Percentiles rank a stretch among this genome's conserved stretches.
Evolutionary conservation across 1,140 invertebrate genomes (phyloP).

Genomic region (Papilio machaon): DNA sequence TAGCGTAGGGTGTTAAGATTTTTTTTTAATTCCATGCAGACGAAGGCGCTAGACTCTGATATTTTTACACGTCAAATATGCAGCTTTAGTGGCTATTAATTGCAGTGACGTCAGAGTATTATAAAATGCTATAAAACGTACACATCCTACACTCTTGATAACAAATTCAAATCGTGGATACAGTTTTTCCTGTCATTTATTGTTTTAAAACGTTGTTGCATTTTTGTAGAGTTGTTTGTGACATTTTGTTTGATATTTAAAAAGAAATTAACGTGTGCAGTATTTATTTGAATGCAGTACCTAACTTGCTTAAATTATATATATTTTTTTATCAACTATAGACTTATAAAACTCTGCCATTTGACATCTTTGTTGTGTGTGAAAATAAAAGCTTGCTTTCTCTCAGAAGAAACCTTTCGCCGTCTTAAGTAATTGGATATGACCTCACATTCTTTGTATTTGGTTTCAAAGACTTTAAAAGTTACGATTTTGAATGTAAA

Average conservation of each 20-base stretch:
- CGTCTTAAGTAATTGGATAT: slow-evolving; percentile 27
- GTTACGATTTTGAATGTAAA: not conserved
- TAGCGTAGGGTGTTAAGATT: no score
- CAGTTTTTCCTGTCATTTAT: slow-evolving; percentile 1
- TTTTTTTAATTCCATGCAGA: no score
- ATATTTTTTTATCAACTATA: not conserved
- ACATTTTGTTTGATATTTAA: not conserved
- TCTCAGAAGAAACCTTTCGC: slow-evolving; percentile 22
- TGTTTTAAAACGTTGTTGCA: not conserved
- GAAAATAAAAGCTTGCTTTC: not conserved
- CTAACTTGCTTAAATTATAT: not conserved
- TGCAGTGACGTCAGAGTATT: slow-evolving; percentile 47
- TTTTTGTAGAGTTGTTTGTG: not conserved
- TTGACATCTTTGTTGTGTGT: not conserved
- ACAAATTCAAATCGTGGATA: not conserved
- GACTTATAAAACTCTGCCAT: not conserved
- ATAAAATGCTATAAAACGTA: not conserved
- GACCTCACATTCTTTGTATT: not conserved
- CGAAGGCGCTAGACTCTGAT: not conserved
- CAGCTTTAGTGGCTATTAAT: slow-evolving; percentile 61
- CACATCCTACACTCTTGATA: not conserved
- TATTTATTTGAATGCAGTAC: not conserved
- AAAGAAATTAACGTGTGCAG: not conserved
- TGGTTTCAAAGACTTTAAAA: not conserved
- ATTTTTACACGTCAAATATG: slow-evolving; percentile 39